A percentile compares a stretch with the other conserved stretches of the same genome.
phyloP scores from a whole-genome alignment of 2,113 vertebrate genomes.

The Toxotes jaculatrix region DNA sequence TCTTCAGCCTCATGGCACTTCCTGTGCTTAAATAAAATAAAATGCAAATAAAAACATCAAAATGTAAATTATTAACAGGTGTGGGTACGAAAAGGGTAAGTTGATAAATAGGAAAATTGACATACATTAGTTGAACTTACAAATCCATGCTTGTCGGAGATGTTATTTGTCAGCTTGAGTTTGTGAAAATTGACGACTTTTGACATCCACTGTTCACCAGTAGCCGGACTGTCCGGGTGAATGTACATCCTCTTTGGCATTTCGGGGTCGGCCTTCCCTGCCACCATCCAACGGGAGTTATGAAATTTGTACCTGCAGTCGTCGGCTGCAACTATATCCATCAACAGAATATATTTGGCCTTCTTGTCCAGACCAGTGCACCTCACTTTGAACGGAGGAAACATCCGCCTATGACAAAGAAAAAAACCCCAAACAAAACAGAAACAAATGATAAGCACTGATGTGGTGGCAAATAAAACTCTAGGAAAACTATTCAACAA shows the following conservation, averaged over 20 bases:
- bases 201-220: constrained; percentile 99
- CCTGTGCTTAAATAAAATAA: neutral
- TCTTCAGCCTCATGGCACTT: neutral
- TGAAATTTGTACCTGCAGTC: constrained; percentile 99
- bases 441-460: constrained; percentile 20
- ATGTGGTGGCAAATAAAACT: constrained; percentile 1
- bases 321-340: constrained; percentile 99
- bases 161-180: constrained; percentile 99
- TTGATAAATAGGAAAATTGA: constrained; percentile 77
- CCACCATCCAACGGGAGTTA: constrained; percentile 99
- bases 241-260: constrained; percentile 99
- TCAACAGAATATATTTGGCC: constrained; percentile 98
- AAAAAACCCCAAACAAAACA: no score
- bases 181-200: constrained; percentile 99
- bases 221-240: constrained; percentile 98
- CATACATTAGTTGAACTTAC: constrained; percentile 89
- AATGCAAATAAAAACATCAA: constrained; percentile 3
- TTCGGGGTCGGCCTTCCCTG: constrained; percentile 98
- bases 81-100: constrained; percentile 37
- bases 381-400: constrained; percentile 99
- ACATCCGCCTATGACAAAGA: constrained; percentile 91
- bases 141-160: constrained; percentile 99
- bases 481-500: neutral
- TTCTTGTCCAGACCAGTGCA: constrained; percentile 99
- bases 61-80: neutral